Conservation (phyloP, 1,140 invertebrate species). For the Agrilus planipennis region DNA sequence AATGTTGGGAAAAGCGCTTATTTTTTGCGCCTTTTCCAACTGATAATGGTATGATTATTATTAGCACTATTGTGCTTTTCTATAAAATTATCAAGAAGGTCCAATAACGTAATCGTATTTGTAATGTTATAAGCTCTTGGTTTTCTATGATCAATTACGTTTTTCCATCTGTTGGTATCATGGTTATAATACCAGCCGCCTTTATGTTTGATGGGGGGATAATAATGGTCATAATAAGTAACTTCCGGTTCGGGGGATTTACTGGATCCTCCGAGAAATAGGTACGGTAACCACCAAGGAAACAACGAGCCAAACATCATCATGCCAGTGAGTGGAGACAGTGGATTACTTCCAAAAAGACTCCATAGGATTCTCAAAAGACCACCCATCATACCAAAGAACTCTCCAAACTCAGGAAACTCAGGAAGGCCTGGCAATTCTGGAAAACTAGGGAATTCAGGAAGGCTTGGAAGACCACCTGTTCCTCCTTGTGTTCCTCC, state of each 20-base stretch:
- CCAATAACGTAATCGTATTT: background rate
- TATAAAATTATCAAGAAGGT: background rate
- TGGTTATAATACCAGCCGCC: conserved; percentile 33
- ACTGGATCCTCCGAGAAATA: conserved; percentile 17
- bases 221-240: conserved; percentile 26
- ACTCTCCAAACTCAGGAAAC: conserved; percentile 20
- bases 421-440: conserved; percentile 15
- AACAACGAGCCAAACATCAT: conserved; percentile 22
- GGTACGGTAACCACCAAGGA: conserved; percentile 31
- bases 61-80: background rate
- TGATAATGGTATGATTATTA: background rate
- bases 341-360: conserved; percentile 17
- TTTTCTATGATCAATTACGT: conserved; percentile 17
- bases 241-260: conserved; percentile 9
- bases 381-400: conserved; percentile 23
- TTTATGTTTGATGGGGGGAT: conserved; percentile 27
- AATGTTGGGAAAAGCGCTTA: background rate
- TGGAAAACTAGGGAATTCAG: conserved; percentile 9
- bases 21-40: background rate
- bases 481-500: too few relatives aligned
- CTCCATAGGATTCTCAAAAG: conserved; percentile 14
- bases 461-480: conserved; percentile 5
- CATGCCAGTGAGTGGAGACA: background rate
- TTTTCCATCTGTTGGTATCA: conserved; percentile 28
- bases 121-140: background rate